Evolutionary conservation across 2,113 vertebrate genomes (phyloP).

Genomic region (Brachirus orientalis): DNA sequence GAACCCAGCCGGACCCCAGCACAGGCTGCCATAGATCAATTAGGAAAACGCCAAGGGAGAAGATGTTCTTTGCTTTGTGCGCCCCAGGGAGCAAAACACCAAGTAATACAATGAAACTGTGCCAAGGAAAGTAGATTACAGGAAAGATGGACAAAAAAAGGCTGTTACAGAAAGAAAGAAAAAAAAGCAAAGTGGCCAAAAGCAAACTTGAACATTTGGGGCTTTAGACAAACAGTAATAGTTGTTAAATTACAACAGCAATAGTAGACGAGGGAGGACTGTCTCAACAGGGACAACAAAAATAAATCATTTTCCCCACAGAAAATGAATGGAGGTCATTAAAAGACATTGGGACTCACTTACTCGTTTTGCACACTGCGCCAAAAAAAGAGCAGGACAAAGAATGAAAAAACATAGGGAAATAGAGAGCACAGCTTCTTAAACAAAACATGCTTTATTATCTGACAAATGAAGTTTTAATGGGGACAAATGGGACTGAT

Average conservation of each 20-base stretch:
- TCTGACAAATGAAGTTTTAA: slow-evolving; percentile 69
- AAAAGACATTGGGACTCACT: slow-evolving; percentile 50
- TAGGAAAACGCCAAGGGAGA: slow-evolving; percentile 72
- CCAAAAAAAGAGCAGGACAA: too few relatives aligned
- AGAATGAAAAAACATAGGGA: slow-evolving; percentile 17
- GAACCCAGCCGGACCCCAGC: slow-evolving; percentile 41
- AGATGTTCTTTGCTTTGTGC: slow-evolving; percentile 48
- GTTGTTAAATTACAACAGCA: slow-evolving; percentile 67
- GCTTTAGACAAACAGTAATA: slow-evolving; percentile 74
- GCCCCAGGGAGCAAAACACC: slow-evolving; percentile 54
- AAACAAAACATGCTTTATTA: slow-evolving; percentile 65
- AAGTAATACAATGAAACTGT: slow-evolving; percentile 46
- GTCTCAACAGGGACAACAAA: slow-evolving; percentile 53
- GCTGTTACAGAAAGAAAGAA: slow-evolving; percentile 22
- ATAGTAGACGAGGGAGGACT: slow-evolving; percentile 45
- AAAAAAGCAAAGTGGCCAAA: slow-evolving; percentile 36
- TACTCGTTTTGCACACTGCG: too few relatives aligned
- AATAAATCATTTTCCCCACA: slow-evolving; percentile 57
- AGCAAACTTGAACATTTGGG: slow-evolving; percentile 60
- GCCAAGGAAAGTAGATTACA: slow-evolving; percentile 52
- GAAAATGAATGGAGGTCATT: slow-evolving; percentile 74
- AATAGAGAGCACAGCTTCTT: slow-evolving; percentile 5
- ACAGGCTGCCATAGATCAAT: slow-evolving; percentile 67
- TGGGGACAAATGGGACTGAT: slow-evolving; percentile 56
- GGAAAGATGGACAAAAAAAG: slow-evolving; percentile 41